A percentile compares a stretch with the other conserved stretches of the same genome.
Evolutionary conservation across 2,888 invertebrate genomes (phyloP).

Genomic region (Macaria liturata): DNA sequence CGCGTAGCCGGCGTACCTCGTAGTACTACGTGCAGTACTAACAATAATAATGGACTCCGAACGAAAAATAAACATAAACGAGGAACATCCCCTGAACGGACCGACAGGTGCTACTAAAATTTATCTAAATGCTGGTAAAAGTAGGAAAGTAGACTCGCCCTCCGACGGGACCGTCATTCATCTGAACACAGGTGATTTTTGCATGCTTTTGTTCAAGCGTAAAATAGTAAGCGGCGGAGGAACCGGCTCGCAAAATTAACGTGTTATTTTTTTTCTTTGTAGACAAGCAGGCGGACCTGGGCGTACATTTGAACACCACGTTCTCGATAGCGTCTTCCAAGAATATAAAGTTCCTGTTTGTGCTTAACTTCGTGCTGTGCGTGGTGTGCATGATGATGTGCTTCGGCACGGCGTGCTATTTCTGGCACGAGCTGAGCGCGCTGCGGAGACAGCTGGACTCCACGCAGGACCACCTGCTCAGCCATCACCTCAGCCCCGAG

Average conservation of each 20-base stretch:
- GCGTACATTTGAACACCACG: constrained; percentile 76
- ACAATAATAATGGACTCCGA: constrained; percentile 66
- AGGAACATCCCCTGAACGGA: constrained; percentile 71
- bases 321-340: constrained; percentile 78
- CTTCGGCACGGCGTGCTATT: constrained; percentile 69
- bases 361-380: constrained; percentile 71
- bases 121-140: constrained; percentile 73
- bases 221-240: neutral
- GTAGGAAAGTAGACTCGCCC: constrained; percentile 59
- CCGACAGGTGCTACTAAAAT: constrained; percentile 69
- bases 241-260: constrained; percentile 21
- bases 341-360: constrained; percentile 74
- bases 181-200: constrained; percentile 70
- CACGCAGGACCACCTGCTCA: constrained; percentile 62
- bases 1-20: constrained; percentile 45
- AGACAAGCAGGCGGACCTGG: constrained; percentile 73
- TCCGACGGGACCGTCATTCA: constrained; percentile 72
- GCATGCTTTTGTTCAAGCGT: constrained; percentile 25
- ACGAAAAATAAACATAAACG: constrained; percentile 68
- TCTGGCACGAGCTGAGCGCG: constrained; percentile 71
- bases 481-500: constrained; percentile 56
- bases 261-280: constrained; percentile 46
- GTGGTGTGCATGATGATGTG: constrained; percentile 68
- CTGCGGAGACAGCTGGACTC: constrained; percentile 68
- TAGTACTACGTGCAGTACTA: constrained; percentile 46